Percentiles rank a stretch among this genome's conserved stretches.
Evolutionary conservation across 2,113 vertebrate species (phyloP).

Genomic region (Seriola dumerili): DNA sequence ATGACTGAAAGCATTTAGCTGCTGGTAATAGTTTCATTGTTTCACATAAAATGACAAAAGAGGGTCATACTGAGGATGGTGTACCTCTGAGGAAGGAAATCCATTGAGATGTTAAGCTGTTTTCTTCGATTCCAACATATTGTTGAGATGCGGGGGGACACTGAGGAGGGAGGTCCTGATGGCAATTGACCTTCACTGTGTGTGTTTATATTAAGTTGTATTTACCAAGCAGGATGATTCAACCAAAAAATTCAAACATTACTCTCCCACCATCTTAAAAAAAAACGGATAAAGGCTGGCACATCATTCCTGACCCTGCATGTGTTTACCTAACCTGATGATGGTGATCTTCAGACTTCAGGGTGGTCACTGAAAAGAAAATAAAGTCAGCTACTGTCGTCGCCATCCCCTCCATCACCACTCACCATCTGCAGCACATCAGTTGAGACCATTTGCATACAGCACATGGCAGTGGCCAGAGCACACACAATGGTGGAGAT

Average conservation of each 20-base stretch:
- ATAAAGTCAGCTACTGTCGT: constrained; percentile 30
- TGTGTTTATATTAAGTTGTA: neutral
- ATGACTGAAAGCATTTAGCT: constrained; percentile 36
- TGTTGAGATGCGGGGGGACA: neutral
- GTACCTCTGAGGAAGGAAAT: constrained; percentile 25
- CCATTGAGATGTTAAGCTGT: constrained; percentile 4
- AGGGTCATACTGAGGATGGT: constrained; percentile 29
- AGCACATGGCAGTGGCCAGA: constrained; percentile 98
- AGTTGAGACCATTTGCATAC: constrained; percentile 99
- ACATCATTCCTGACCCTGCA: constrained; percentile 22
- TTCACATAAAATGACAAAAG: constrained; percentile 35
- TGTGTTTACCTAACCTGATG: constrained; percentile 45
- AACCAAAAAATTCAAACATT: constrained; percentile 6
- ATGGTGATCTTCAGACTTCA: constrained; percentile 25
- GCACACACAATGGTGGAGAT: constrained; percentile 99
- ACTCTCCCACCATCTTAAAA: constrained; percentile 3
- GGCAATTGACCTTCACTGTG: constrained; percentile 19
- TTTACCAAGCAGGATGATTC: constrained; percentile 13
- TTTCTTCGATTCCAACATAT: constrained; percentile 19
- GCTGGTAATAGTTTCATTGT: constrained; percentile 47
- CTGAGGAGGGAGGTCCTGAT: neutral
- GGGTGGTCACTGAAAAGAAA: constrained; percentile 29
- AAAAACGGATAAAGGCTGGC: neutral
- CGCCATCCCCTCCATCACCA: constrained; percentile 45
- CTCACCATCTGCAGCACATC: constrained; percentile 98